A percentile compares a stretch with the other conserved stretches of the same genome.
Conservation (phyloP, 2,113 vertebrate genomes). For the Cryptoleucopteryx plumbea region DNA sequence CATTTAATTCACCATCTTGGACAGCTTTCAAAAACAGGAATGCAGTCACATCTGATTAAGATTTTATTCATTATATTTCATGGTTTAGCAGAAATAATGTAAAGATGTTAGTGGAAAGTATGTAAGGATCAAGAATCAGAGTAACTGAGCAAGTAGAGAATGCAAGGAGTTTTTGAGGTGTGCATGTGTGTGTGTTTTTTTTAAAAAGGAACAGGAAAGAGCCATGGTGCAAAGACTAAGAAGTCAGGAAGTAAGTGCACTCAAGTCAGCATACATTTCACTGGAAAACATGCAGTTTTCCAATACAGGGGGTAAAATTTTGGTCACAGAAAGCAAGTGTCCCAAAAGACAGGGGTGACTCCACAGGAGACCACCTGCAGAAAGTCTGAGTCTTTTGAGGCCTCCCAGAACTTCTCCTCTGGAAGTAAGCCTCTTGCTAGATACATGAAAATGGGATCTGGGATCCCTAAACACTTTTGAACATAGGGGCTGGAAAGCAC, state of each 20-base stretch:
- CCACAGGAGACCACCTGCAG: background rate
- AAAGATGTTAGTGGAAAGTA: background rate
- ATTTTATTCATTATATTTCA: background rate
- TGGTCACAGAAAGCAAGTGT: background rate
- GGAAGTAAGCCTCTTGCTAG: background rate
- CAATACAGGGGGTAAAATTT: background rate
- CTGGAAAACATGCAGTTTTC: background rate
- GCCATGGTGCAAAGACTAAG: background rate
- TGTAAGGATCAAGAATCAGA: background rate
- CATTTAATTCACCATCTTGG: background rate
- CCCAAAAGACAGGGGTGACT: background rate
- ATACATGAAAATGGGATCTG: background rate
- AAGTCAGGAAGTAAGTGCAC: background rate
- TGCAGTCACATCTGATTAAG: background rate
- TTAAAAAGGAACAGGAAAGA: background rate
- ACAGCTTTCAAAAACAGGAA: background rate
- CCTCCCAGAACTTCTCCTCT: background rate
- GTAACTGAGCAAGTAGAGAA: background rate
- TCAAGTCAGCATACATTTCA: background rate
- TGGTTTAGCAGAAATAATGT: background rate
- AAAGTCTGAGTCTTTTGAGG: background rate
- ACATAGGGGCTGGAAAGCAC: background rate
- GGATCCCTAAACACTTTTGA: background rate
- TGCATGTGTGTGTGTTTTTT: accelerated
- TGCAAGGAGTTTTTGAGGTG: background rate